Evolutionary conservation across 2,888 invertebrate species (phyloP), one percentile per base, ranked within the genome.

Genomic region (Brachypalpus laphriformis): DNA sequence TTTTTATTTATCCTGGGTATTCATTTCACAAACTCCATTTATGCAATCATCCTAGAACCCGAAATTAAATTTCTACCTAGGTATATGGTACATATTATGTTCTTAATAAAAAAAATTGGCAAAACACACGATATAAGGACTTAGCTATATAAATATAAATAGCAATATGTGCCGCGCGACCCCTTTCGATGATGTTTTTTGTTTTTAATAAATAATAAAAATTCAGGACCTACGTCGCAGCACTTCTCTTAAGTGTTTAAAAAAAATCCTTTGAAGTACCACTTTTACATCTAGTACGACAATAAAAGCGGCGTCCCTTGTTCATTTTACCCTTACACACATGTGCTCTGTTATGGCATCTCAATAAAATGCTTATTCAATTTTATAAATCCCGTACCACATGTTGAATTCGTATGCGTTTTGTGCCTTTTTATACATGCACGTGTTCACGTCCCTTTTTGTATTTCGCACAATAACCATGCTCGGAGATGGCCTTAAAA

Each of bases 281-380:
- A 71, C 51, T 85, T 75, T 76, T 57, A 66, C 65, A 56, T 85
- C 71, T 59, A 59, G 75, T 76, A 81, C 59, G 47, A 54, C 81
- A 70, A 71, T 76, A 81, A 80, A 75, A 40, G 40, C 42, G 3
- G 14, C 45, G 47, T 61, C 51, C 22, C 56, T 34, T 16, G 34
- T 47, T 51, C 14, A 8, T 40, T 56, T 20, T 45, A 14, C 47
- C 45, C 31, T 40, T 42, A 31, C 74, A 80, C 56, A 74, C 37
- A 45, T 80, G 65, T 65, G 80, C 75, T 34, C 20, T 66, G 71
- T 81, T 81, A 80, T 66, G 75, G 70, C 65, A 81, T 81, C 81
- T 81, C 81, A 75, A 85, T 85, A 85, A 85, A 85, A 81, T 75
- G 65, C 71, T 85, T 85, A 85, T 85, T 85, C 85, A 85, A 81